Evolutionary conservation across 2,888 invertebrate species (phyloP).

Genomic region (Megaustenia siamemsis): DNA sequence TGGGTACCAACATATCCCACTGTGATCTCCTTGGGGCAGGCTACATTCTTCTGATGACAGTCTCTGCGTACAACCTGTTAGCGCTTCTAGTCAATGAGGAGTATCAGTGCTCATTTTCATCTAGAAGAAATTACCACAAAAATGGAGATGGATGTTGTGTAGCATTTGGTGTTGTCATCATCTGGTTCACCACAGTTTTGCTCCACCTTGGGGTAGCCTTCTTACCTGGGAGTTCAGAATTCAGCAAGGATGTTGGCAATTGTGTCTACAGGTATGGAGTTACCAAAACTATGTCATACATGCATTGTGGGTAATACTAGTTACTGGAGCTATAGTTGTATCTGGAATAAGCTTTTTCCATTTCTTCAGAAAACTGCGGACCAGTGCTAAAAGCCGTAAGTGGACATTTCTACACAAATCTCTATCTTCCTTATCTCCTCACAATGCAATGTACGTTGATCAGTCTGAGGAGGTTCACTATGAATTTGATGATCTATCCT

Average conservation of each 20-base stretch:
- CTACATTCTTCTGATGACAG: constrained; percentile 91
- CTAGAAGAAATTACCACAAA: constrained; percentile 37
- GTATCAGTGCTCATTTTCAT: constrained; percentile 72
- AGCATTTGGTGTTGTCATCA: constrained; percentile 93
- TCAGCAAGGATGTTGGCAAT: constrained; percentile 87
- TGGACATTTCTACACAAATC: constrained; percentile 70
- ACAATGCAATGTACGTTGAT: constrained; percentile 13
- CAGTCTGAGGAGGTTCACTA: constrained; percentile 57
- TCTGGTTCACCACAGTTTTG: constrained; percentile 94
- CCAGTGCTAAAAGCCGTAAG: constrained; percentile 64
- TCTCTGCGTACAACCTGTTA: constrained; percentile 93
- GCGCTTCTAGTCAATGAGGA: constrained; percentile 79
- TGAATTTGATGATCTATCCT: constrained; percentile 54
- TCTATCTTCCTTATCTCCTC: constrained; percentile 55
- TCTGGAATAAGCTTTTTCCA: constrained; percentile 89
- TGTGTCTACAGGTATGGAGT: constrained; percentile 93
- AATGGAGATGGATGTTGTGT: constrained; percentile 84
- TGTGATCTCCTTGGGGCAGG: constrained; percentile 93
- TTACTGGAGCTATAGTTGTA: constrained; percentile 90
- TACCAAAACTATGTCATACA: constrained; percentile 94
- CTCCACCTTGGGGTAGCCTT: constrained; percentile 88
- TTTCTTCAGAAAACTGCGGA: constrained; percentile 84
- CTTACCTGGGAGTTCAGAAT: constrained; percentile 77
- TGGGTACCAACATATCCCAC: constrained; percentile 63
- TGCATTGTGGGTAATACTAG: constrained; percentile 93